Percentiles rank a stretch among this genome's conserved stretches.
Conservation (phyloP, 2,888 invertebrate genomes). For the Sphaeridia pumilis region DNA sequence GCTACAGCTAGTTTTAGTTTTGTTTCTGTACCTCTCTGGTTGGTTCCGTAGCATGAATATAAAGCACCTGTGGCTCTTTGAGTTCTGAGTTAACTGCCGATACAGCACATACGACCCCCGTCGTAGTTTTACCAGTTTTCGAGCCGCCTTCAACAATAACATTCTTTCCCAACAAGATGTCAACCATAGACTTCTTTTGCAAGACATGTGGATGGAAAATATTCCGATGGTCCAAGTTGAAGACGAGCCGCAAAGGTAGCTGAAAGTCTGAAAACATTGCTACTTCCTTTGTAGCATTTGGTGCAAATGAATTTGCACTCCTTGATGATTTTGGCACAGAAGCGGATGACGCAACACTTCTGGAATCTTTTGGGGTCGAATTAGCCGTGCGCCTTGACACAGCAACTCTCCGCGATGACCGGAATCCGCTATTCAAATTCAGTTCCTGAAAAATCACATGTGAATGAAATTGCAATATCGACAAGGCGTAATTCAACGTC, state of each 20-base stretch:
- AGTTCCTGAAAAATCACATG: too few species aligned
- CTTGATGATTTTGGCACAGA: too few species aligned
- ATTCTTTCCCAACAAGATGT: constrained; percentile 4
- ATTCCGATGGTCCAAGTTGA: constrained; percentile 6
- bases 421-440: too few species aligned
- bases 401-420: too few species aligned
- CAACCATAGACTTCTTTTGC: constrained; percentile 2
- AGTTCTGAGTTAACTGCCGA: constrained; percentile 2
- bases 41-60: background rate
- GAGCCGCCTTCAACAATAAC: constrained; percentile 6
- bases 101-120: constrained; percentile 5
- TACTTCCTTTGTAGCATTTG: background rate
- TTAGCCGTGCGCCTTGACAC: too few species aligned
- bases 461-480: too few species aligned
- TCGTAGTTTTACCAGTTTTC: constrained; percentile 8
- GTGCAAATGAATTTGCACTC: too few species aligned
- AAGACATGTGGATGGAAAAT: constrained; percentile 1
- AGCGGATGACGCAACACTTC: too few species aligned
- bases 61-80: constrained; percentile 4
- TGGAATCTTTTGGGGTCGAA: too few species aligned
- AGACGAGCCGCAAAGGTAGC: background rate
- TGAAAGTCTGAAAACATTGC: constrained; percentile 12
- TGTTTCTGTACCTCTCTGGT: too few species aligned
- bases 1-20: too few species aligned
- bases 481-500: too few species aligned